Evolutionary conservation across 1,140 invertebrate species (phyloP).

Genomic region (Pomacea maculata): DNA sequence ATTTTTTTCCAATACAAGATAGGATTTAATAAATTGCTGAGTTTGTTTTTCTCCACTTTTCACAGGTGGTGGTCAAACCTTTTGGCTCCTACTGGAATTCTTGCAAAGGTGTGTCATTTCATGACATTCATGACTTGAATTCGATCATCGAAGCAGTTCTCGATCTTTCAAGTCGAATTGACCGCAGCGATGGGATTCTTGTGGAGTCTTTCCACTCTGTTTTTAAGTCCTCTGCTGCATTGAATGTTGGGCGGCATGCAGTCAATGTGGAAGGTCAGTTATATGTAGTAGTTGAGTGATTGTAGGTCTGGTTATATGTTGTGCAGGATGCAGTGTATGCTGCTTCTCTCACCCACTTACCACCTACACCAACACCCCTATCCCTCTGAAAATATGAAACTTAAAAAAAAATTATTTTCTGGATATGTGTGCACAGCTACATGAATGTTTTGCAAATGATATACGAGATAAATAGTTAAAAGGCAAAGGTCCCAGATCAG

Average conservation of each 20-base stretch:
- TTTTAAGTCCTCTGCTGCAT: slow-evolving; percentile 2
- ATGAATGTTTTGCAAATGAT: no score
- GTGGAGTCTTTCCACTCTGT: slow-evolving; percentile 38
- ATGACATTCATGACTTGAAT: slow-evolving; percentile 21
- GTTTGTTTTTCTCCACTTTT: slow-evolving; percentile 11
- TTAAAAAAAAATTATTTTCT: no score
- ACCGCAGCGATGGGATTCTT: slow-evolving; percentile 34
- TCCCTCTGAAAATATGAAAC: neutral
- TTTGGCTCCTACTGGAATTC: slow-evolving; percentile 41
- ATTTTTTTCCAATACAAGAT: no score
- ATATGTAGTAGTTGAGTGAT: no score
- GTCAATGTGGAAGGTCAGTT: neutral
- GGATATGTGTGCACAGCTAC: no score
- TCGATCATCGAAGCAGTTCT: slow-evolving; percentile 28
- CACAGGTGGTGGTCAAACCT: slow-evolving; percentile 50
- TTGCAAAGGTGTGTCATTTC: slow-evolving; percentile 39
- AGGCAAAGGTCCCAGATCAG: no score
- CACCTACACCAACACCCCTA: neutral
- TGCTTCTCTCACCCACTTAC: neutral
- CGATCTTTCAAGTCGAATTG: slow-evolving; percentile 24
- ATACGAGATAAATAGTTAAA: no score
- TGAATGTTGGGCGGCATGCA: slow-evolving; percentile 7
- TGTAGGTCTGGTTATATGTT: no score
- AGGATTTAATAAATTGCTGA: neutral
- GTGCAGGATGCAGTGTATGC: neutral